Evolutionary conservation across 2,888 invertebrate species (phyloP).

Genomic region (Lobophora halterata): DNA sequence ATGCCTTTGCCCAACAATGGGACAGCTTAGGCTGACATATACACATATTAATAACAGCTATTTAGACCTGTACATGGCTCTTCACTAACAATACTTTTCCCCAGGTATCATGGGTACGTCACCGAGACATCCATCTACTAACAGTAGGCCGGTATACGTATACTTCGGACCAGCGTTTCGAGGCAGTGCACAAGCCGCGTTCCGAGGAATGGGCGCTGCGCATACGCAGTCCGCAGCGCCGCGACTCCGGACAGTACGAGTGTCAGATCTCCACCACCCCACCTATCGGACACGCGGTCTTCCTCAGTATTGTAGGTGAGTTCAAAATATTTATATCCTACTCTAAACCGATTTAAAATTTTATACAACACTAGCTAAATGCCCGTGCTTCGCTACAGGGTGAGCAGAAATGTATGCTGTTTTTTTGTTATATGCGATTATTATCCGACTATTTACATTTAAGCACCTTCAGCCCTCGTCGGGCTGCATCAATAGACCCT

Average conservation of each 20-base stretch:
- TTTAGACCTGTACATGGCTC: constrained; percentile 1
- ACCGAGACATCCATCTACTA: constrained; percentile 93
- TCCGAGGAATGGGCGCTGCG: constrained; percentile 93
- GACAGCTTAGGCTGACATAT: no score
- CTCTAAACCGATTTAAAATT: no score
- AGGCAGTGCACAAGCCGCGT: constrained; percentile 90
- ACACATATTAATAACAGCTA: no score
- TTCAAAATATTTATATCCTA: constrained; percentile 5
- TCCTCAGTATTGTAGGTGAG: constrained; percentile 92
- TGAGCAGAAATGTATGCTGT: no score
- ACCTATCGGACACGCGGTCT: constrained; percentile 90
- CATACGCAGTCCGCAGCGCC: constrained; percentile 84
- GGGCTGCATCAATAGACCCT: no score
- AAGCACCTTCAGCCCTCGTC: no score
- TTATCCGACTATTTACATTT: no score
- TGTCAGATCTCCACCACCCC: constrained; percentile 96
- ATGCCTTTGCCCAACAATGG: no score
- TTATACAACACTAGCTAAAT: no score
- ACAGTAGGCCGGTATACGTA: constrained; percentile 95
- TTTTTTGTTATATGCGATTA: no score
- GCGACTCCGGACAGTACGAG: constrained; percentile 93
- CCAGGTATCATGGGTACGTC: constrained; percentile 95
- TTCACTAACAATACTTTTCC: constrained; percentile 28
- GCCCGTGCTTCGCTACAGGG: no score
- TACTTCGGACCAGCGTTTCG: constrained; percentile 90